Conservation (phyloP, 2,888 invertebrate genomes). For the Troides aeacus region DNA sequence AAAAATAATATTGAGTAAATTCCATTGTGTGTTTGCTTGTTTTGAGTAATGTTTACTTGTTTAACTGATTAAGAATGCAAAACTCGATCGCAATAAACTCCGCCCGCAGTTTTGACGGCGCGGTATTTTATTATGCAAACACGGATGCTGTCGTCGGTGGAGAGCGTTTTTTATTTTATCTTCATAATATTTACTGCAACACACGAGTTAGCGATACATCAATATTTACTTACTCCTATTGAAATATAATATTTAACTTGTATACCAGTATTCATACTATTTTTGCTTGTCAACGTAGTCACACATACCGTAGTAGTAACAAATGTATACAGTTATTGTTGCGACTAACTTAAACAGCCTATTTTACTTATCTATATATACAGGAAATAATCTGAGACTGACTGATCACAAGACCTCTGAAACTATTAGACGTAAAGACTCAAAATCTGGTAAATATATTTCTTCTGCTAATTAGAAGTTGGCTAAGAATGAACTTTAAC, state of each 20-base stretch:
- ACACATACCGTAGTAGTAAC: not conserved
- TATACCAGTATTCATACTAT: not conserved
- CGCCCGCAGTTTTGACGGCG: slow-evolving; percentile 15
- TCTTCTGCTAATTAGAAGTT: too few species aligned
- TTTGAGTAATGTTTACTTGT: not conserved
- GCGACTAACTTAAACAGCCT: too few species aligned
- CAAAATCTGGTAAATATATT: too few species aligned
- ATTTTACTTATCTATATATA: too few species aligned
- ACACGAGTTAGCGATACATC: slow-evolving; percentile 10
- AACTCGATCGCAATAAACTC: slow-evolving; percentile 3
- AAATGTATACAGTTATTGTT: too few species aligned
- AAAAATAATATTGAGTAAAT: not conserved
- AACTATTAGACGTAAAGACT: too few species aligned
- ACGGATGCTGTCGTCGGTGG: slow-evolving; percentile 23
- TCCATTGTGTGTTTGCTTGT: not conserved
- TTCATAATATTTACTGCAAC: slow-evolving; percentile 26
- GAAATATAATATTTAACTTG: slow-evolving; percentile 8
- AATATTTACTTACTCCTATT: slow-evolving; percentile 24
- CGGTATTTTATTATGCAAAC: slow-evolving; percentile 25
- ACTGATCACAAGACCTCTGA: too few species aligned
- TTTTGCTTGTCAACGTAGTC: not conserved
- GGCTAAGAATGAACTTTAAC: too few species aligned
- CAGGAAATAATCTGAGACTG: too few species aligned
- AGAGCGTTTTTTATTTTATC: slow-evolving; percentile 20
- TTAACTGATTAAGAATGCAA: slow-evolving; percentile 10